Evolutionary conservation across 2,113 vertebrate species (phyloP).

Genomic region (Amazona vittata): DNA sequence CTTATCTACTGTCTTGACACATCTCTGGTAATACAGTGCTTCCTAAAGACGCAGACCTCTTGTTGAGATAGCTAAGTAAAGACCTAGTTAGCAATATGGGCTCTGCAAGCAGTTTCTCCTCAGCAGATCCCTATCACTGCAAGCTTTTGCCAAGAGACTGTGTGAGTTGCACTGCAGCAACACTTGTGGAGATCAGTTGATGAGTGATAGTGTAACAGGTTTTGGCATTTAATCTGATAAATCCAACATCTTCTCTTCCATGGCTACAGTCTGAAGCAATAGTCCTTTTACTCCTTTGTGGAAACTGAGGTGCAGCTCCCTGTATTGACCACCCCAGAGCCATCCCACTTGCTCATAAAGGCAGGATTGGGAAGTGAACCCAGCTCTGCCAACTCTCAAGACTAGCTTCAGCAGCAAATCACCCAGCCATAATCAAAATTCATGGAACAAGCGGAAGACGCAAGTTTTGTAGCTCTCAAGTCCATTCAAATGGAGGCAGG

Average conservation of each 20-base stretch:
- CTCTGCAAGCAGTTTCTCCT: not conserved
- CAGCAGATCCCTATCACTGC: too few species aligned
- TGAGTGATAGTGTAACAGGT: not conserved
- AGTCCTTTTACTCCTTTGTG: not conserved
- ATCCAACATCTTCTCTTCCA: not conserved
- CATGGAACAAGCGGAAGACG: not conserved
- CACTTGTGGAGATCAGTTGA: too few species aligned
- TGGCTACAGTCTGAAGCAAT: not conserved
- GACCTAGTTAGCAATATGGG: not conserved
- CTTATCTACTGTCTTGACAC: not conserved
- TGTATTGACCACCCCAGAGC: not conserved
- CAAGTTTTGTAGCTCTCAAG: not conserved
- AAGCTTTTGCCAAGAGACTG: not conserved
- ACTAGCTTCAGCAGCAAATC: not conserved
- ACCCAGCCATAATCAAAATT: not conserved
- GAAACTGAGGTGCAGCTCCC: not conserved
- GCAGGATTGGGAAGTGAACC: not conserved
- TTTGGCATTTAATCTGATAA: not conserved
- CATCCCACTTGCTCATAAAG: not conserved
- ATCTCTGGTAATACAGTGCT: not conserved
- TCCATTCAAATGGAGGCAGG: not conserved
- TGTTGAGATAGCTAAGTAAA: not conserved
- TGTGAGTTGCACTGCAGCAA: fast-evolving
- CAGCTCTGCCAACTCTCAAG: not conserved
- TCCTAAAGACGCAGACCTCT: not conserved